Conservation (phyloP, 2,888 invertebrate species). For the Cremastobaeus sp. region DNA sequence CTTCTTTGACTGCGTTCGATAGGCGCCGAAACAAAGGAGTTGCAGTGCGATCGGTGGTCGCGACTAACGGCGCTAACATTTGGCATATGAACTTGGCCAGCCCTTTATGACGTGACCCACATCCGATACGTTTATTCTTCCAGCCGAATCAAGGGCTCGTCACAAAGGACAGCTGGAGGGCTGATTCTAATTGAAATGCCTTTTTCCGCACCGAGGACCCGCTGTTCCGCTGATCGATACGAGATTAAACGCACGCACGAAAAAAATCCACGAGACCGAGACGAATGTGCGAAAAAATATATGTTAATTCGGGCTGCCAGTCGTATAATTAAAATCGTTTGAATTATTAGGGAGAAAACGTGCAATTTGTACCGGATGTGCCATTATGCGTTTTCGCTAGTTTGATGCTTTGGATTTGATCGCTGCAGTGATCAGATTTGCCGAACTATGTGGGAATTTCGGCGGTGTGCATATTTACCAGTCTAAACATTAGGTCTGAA, state of each 20-base stretch:
- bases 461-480: no score
- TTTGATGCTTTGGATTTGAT: constrained; percentile 22
- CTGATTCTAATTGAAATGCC: constrained; percentile 38
- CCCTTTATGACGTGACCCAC: constrained; percentile 63
- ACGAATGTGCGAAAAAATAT: constrained; percentile 36
- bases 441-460: constrained; percentile 1
- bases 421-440: background rate
- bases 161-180: constrained; percentile 35
- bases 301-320: constrained; percentile 25
- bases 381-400: constrained; percentile 11
- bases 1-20: constrained; percentile 18
- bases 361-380: constrained; percentile 30
- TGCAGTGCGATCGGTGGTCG: constrained; percentile 42
- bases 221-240: constrained; percentile 35
- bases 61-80: constrained; percentile 62
- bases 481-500: no score
- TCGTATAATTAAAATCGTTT: constrained; percentile 13
- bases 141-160: constrained; percentile 9
- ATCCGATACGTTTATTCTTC: constrained; percentile 21
- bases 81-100: constrained; percentile 64
- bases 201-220: constrained; percentile 37
- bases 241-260: constrained; percentile 21
- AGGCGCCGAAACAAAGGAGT: constrained; percentile 37
- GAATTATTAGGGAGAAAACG: constrained; percentile 25
- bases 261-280: constrained; percentile 40